Percentiles rank a stretch among this genome's conserved stretches.
Conservation (phyloP, 2,888 invertebrate genomes). For the Chelonus formosanus region DNA sequence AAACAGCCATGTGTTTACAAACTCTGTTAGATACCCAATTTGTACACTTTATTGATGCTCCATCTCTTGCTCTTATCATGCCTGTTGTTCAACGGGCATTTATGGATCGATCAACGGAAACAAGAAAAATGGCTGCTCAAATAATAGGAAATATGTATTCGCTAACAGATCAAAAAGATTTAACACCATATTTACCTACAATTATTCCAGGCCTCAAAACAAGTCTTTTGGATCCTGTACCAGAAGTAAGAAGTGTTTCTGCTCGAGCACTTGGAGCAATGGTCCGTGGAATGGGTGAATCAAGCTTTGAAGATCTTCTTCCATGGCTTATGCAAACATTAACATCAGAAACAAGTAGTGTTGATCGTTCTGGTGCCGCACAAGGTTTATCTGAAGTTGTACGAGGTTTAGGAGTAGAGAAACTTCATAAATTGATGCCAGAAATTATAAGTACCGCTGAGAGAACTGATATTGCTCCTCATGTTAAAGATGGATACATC, state of each 20-base stretch:
- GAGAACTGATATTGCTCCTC: constrained; percentile 91
- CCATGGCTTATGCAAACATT: constrained; percentile 99
- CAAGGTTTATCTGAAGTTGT: constrained; percentile 98
- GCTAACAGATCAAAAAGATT: constrained; percentile 97
- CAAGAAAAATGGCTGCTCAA: constrained; percentile 98
- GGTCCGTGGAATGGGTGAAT: constrained; percentile 97
- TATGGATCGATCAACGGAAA: constrained; percentile 97
- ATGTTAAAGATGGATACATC: constrained; percentile 99
- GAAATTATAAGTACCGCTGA: constrained; percentile 95
- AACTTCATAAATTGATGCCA: constrained; percentile 96
- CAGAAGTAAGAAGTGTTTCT: constrained; percentile 94
- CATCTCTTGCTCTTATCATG: constrained; percentile 98
- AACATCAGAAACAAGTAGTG: constrained; percentile 93
- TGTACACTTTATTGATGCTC: constrained; percentile 99
- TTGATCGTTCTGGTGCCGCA: constrained; percentile 95
- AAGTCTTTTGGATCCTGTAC: constrained; percentile 96
- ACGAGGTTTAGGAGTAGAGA: constrained; percentile 93
- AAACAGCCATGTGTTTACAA: constrained; percentile 92
- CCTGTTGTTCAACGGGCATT: constrained; percentile 98
- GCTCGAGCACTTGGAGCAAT: constrained; percentile 96
- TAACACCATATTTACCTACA: constrained; percentile 93
- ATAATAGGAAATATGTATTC: constrained; percentile 99
- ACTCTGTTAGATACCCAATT: constrained; percentile 95
- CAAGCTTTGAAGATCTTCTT: constrained; percentile 92
- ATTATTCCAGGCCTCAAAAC: constrained; percentile 97